Evolutionary conservation across 2,113 vertebrate species (phyloP).

Genomic region (Heterotilapia buettikoferi): DNA sequence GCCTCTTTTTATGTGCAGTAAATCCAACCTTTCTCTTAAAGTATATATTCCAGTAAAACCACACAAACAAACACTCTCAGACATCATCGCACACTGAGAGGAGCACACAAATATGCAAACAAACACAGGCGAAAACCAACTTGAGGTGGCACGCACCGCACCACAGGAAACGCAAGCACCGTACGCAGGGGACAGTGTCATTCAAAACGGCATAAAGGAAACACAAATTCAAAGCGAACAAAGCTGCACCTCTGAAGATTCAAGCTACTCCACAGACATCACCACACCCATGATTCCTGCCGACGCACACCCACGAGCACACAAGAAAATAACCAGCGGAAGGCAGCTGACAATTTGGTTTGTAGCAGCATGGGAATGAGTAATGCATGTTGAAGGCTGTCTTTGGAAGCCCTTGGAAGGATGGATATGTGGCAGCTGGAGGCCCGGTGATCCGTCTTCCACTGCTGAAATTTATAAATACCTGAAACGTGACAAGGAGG

Average conservation of each 20-base stretch:
- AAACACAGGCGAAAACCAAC: conserved; percentile 6
- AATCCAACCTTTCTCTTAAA: conserved; percentile 9
- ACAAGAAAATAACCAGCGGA: background rate
- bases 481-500: conserved; percentile 37
- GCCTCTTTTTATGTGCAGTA: background rate
- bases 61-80: background rate
- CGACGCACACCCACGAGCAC: background rate
- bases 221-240: conserved; percentile 9
- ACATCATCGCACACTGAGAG: conserved; percentile 6
- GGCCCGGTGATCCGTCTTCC: conserved; percentile 44
- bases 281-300: background rate
- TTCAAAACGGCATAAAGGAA: background rate
- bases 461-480: conserved; percentile 51
- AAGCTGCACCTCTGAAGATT: conserved; percentile 7
- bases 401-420: conserved; percentile 44
- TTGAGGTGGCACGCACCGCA: background rate
- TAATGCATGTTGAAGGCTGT: conserved; percentile 50
- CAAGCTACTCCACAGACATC: background rate
- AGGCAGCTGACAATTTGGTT: conserved; percentile 9
- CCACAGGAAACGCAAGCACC: conserved; percentile 13
- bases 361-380: conserved; percentile 25
- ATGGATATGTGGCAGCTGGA: conserved; percentile 53
- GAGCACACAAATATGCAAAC: conserved; percentile 19
- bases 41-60: background rate
- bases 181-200: conserved; percentile 6